Percentiles rank a stretch among this genome's conserved stretches.
Evolutionary conservation across 1,140 invertebrate species (phyloP).

Genomic region (Aplysia californica): DNA sequence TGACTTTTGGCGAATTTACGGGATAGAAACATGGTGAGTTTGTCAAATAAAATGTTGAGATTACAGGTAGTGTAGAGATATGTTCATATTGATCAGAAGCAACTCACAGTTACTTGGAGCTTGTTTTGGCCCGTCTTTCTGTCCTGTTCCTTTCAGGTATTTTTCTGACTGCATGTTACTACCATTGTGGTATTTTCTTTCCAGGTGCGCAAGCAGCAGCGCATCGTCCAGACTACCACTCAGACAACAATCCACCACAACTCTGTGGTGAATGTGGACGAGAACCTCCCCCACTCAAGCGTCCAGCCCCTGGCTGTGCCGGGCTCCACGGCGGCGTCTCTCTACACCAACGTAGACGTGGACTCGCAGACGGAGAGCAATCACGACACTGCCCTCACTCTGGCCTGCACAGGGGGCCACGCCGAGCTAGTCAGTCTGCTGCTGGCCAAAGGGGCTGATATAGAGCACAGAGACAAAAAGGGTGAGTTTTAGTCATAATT

Average conservation of each 20-base stretch:
- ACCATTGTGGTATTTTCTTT: no score
- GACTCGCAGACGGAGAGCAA: constrained; percentile 98
- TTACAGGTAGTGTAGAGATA: no score
- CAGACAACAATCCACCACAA: constrained; percentile 24
- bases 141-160: no score
- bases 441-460: constrained; percentile 89
- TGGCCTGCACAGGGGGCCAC: constrained; percentile 97
- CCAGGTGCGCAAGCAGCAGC: constrained; percentile 41
- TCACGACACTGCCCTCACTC: constrained; percentile 96
- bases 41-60: no score
- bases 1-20: no score
- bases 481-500: constrained; percentile 43
- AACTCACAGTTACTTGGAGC: no score
- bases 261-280: constrained; percentile 34
- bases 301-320: constrained; percentile 52
- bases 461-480: constrained; percentile 98
- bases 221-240: constrained; percentile 22
- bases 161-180: no score
- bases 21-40: no score
- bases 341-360: constrained; percentile 75
- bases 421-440: constrained; percentile 94
- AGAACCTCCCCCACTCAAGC: constrained; percentile 49
- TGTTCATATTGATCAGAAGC: no score
- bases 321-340: constrained; percentile 51
- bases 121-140: no score